phyloP scores from a whole-genome alignment of 2,888 invertebrate species.

The Aporophyla lueneburgensis region DNA sequence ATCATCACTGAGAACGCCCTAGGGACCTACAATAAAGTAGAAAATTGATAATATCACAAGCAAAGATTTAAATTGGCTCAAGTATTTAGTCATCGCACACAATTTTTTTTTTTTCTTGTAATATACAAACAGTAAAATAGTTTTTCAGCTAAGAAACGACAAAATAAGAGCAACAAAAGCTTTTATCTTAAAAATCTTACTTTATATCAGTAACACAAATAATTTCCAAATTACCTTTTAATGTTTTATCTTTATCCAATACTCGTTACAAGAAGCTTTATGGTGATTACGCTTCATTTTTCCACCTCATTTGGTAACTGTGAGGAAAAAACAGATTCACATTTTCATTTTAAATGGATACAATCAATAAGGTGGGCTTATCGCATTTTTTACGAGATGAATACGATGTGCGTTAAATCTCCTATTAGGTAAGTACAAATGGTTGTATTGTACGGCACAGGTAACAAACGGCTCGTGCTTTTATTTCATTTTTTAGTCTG shows the following conservation, averaged over 20 bases:
- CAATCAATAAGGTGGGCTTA: constrained; percentile 87
- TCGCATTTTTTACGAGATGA: constrained; percentile 85
- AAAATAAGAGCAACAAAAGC: background rate
- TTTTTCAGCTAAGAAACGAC: background rate
- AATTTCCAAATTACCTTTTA: constrained; percentile 57
- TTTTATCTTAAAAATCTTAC: constrained; percentile 16
- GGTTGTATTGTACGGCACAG: constrained; percentile 77
- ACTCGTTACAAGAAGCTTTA: constrained; percentile 61
- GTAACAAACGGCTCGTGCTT: constrained; percentile 79
- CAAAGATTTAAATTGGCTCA: background rate
- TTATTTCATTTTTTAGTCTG: constrained; percentile 68
- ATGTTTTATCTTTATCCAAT: constrained; percentile 62
- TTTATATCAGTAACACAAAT: constrained; percentile 26
- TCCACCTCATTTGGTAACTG: constrained; percentile 80
- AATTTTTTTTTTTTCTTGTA: background rate
- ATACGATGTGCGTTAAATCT: constrained; percentile 86
- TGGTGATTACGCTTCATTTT: constrained; percentile 73
- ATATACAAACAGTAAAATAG: background rate
- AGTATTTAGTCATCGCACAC: background rate
- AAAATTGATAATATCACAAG: background rate
- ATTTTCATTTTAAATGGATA: constrained; percentile 86
- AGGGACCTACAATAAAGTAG: background rate
- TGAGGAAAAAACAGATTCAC: constrained; percentile 81
- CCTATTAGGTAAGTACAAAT: constrained; percentile 82
- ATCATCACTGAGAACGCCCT: too few relatives aligned